These are phyloP conservation scores for Stenchaetothrips biformis DNA, from an alignment of 2,888 invertebrate genomes.

Conservation along the genomic window DNA sequence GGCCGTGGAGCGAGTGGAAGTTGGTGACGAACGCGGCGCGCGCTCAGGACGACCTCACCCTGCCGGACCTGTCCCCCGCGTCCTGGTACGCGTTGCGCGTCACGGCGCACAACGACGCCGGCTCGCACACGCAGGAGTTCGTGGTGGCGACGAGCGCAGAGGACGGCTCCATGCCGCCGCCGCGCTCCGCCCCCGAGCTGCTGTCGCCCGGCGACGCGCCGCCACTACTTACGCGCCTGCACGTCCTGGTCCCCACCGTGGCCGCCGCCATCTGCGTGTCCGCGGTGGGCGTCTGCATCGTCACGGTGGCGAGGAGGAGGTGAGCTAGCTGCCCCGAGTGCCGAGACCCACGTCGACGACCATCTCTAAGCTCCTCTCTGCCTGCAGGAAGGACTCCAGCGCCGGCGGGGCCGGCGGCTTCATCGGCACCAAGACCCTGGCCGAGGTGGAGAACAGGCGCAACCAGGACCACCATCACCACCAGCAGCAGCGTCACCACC, in stretches of 20 bases:
- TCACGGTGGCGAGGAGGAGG: constrained; percentile 44
- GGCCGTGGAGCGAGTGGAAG: not conserved
- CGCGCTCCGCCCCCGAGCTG: not conserved
- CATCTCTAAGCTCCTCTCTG: not conserved
- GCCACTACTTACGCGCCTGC: constrained; percentile 47
- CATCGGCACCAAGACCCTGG: constrained; percentile 39
- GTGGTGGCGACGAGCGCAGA: constrained; percentile 62
- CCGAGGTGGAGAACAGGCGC: constrained; percentile 42
- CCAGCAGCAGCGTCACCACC: not conserved
- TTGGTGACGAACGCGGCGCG: constrained; percentile 19
- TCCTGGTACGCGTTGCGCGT: constrained; percentile 68
- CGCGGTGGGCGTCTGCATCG: constrained; percentile 48
- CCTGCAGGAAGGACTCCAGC: not conserved
- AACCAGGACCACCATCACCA: constrained; percentile 37
- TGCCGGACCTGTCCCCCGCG: constrained; percentile 60
- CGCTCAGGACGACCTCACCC: constrained; percentile 48
- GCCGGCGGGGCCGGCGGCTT: not conserved
- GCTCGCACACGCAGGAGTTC: constrained; percentile 61
- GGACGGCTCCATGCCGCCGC: constrained; percentile 11
- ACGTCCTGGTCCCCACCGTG: constrained; percentile 48
- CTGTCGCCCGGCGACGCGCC: constrained; percentile 16
- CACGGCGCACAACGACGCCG: constrained; percentile 68
- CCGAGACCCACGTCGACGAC: not conserved
- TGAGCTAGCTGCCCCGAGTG: constrained; percentile 33
- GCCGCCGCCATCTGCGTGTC: constrained; percentile 48